phyloP scores from a whole-genome alignment of 1,140 invertebrate species.

The Trissolcus basalis region DNA sequence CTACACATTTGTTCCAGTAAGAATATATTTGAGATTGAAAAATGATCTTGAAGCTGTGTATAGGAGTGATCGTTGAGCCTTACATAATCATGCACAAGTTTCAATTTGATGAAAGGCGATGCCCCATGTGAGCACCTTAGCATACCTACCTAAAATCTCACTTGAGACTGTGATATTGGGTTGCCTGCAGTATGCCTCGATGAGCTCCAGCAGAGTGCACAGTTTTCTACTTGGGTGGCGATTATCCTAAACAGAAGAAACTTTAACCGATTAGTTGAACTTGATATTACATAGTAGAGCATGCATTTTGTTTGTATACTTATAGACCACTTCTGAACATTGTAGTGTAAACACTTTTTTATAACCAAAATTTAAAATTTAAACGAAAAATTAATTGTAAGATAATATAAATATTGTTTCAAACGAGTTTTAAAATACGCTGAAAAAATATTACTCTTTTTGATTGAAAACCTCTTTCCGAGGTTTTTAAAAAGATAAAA shows the following conservation, averaged over 20 bases:
- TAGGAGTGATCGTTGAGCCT: too few species aligned
- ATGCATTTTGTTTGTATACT: not conserved
- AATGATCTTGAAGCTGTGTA: too few species aligned
- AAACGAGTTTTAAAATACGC: too few species aligned
- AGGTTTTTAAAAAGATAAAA: too few species aligned
- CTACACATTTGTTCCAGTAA: too few species aligned
- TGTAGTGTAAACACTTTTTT: not conserved
- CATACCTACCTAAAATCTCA: not conserved
- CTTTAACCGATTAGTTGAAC: not conserved
- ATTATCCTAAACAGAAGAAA: not conserved
- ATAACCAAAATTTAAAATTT: too few species aligned
- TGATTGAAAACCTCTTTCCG: too few species aligned
- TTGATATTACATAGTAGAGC: not conserved
- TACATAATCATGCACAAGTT: too few species aligned
- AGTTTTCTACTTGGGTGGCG: constrained; percentile 1
- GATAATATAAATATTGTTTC: too few species aligned
- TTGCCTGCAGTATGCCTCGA: constrained; percentile 1
- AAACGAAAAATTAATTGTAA: too few species aligned
- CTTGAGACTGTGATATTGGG: not conserved
- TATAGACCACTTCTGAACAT: not conserved
- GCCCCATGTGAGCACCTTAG: not conserved
- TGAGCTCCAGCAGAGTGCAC: constrained; percentile 1
- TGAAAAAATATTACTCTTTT: too few species aligned
- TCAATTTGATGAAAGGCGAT: constrained; percentile 1
- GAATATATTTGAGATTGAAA: too few species aligned